Percentiles rank a stretch among this genome's conserved stretches.
Evolutionary conservation across 1,140 invertebrate genomes (phyloP).

Genomic region (Andrena cerasifolii): DNA sequence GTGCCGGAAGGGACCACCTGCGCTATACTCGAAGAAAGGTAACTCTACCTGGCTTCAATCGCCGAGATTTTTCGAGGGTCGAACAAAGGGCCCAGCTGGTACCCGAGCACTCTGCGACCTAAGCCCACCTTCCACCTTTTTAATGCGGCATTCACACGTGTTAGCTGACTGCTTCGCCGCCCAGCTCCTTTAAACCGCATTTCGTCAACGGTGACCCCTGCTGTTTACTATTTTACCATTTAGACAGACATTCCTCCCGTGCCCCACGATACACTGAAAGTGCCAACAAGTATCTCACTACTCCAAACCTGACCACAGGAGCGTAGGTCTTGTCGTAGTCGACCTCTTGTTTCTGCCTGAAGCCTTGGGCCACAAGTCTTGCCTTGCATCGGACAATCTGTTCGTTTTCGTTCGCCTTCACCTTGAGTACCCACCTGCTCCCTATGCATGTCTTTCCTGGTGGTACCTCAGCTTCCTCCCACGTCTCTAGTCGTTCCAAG

Average conservation of each 20-base stretch:
- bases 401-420: background rate
- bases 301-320: constrained; percentile 4
- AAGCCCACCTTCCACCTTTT: constrained; percentile 37
- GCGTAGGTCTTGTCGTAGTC: constrained; percentile 12
- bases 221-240: constrained; percentile 24
- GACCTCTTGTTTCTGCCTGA: background rate
- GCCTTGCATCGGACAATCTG: constrained; percentile 10
- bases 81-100: constrained; percentile 65
- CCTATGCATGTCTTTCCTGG: background rate
- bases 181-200: constrained; percentile 9
- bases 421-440: constrained; percentile 15
- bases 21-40: constrained; percentile 46
- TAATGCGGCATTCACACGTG: constrained; percentile 39
- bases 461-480: background rate
- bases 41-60: constrained; percentile 58
- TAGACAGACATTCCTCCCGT: background rate
- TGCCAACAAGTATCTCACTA: background rate
- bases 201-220: background rate
- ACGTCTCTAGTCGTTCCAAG: background rate
- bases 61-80: constrained; percentile 52
- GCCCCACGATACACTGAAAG: constrained; percentile 1
- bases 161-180: constrained; percentile 7
- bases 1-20: constrained; percentile 53
- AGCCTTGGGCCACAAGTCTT: background rate
- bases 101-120: constrained; percentile 31